Conservation (phyloP, 2,888 invertebrate genomes). For the Prenolepis imparis region DNA sequence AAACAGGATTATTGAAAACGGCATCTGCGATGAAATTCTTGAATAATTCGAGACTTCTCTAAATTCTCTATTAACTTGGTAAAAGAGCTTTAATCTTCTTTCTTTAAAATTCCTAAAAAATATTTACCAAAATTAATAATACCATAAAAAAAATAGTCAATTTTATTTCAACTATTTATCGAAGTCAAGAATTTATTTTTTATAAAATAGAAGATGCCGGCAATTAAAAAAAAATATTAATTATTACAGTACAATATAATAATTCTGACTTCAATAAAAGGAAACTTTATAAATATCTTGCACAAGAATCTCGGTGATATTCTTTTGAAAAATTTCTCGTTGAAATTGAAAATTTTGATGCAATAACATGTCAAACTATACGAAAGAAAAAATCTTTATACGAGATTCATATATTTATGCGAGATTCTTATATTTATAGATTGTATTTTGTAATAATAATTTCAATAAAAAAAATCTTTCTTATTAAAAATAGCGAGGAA, state of each 20-base stretch:
- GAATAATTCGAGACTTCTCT: not conserved
- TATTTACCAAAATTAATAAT: not conserved
- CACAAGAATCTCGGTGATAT: slow-evolving; percentile 24
- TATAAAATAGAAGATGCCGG: not conserved
- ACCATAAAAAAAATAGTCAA: not conserved
- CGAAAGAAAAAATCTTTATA: not conserved
- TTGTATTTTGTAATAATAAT: slow-evolving; percentile 6
- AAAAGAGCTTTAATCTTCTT: not conserved
- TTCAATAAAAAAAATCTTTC: not conserved
- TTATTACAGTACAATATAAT: too few relatives aligned
- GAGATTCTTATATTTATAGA: slow-evolving; percentile 23
- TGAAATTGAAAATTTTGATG: slow-evolving; percentile 11
- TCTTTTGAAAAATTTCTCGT: slow-evolving; percentile 6
- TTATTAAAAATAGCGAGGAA: not conserved
- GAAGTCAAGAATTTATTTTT: not conserved
- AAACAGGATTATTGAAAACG: not conserved
- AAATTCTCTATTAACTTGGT: not conserved
- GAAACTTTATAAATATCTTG: slow-evolving; percentile 23
- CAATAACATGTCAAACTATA: slow-evolving; percentile 13
- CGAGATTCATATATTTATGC: slow-evolving; percentile 13
- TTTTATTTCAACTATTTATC: slow-evolving; percentile 14
- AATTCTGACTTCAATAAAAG: not conserved
- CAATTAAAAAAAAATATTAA: slow-evolving; percentile 15
- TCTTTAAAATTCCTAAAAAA: not conserved
- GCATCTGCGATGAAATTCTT: not conserved